Percentiles rank a stretch among this genome's conserved stretches.
phyloP scores from a whole-genome alignment of 2,888 invertebrate genomes.

The Tinea semifulvella region DNA sequence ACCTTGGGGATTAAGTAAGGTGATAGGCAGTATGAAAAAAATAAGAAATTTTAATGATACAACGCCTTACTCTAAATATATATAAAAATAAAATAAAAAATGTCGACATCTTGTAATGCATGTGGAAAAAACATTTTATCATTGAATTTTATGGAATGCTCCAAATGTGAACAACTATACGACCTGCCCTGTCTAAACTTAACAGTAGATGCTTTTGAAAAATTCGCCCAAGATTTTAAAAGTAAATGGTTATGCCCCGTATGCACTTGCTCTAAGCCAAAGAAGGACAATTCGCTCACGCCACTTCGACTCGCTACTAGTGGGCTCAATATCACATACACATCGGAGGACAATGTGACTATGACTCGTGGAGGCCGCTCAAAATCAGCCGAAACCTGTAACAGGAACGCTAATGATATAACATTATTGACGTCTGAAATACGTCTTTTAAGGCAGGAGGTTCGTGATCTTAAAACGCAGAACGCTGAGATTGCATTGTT shows the following conservation, averaged over 20 bases:
- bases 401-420: background rate
- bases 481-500: background rate
- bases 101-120: constrained; percentile 1
- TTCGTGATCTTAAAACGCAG: background rate
- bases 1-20: too few relatives aligned
- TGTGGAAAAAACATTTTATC: constrained; percentile 3
- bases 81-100: too few relatives aligned
- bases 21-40: too few relatives aligned
- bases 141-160: background rate
- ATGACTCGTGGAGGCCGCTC: background rate
- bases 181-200: background rate
- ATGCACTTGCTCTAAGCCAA: constrained; percentile 2
- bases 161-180: background rate
- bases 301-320: background rate
- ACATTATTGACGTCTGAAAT: background rate
- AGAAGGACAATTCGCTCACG: background rate
- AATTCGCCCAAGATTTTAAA: background rate
- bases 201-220: background rate
- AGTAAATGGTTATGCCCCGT: background rate
- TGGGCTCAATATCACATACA: background rate
- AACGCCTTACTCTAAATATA: too few relatives aligned
- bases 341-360: background rate
- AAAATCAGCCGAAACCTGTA: background rate
- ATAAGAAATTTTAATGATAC: too few relatives aligned
- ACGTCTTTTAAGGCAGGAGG: background rate